Conservation (phyloP, 1,140 invertebrate species). For the Drosophila carrolli region DNA sequence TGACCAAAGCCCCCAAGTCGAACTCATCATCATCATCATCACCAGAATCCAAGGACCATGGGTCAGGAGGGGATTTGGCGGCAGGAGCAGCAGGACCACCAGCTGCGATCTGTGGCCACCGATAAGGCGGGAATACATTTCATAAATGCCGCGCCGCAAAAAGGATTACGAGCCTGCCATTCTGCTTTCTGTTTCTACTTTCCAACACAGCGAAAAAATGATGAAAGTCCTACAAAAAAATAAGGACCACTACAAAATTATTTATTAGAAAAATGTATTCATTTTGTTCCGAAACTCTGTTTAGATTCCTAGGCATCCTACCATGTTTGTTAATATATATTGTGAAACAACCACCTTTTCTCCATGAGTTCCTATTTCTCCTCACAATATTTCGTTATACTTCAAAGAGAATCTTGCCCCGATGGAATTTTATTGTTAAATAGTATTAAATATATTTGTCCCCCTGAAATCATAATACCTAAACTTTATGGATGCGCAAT, state of each 20-base stretch:
- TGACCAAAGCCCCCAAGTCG: slow-evolving; percentile 72
- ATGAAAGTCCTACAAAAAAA: background rate
- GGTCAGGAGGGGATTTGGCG: slow-evolving; percentile 36
- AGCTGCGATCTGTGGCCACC: slow-evolving; percentile 62
- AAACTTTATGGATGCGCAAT: background rate
- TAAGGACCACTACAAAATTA: background rate
- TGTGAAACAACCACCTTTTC: too few species aligned
- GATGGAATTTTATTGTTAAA: slow-evolving; percentile 69
- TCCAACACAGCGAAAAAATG: slow-evolving; percentile 1
- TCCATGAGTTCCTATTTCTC: background rate
- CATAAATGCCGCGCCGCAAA: slow-evolving; percentile 70
- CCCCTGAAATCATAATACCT: background rate
- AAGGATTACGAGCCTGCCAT: slow-evolving; percentile 62
- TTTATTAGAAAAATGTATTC: too few species aligned
- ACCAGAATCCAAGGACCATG: slow-evolving; percentile 33
- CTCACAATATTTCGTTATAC: background rate
- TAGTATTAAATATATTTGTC: slow-evolving; percentile 61
- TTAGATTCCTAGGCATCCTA: too few species aligned
- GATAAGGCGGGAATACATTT: slow-evolving; percentile 74
- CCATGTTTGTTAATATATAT: too few species aligned
- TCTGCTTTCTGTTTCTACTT: background rate
- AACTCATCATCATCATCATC: slow-evolving; percentile 70
- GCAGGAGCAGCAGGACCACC: slow-evolving; percentile 46
- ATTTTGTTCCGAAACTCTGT: too few species aligned
- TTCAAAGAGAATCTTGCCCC: slow-evolving; percentile 37